Evolutionary conservation across 2,888 invertebrate species (phyloP).

Genomic region (Eupeodes luniger): DNA sequence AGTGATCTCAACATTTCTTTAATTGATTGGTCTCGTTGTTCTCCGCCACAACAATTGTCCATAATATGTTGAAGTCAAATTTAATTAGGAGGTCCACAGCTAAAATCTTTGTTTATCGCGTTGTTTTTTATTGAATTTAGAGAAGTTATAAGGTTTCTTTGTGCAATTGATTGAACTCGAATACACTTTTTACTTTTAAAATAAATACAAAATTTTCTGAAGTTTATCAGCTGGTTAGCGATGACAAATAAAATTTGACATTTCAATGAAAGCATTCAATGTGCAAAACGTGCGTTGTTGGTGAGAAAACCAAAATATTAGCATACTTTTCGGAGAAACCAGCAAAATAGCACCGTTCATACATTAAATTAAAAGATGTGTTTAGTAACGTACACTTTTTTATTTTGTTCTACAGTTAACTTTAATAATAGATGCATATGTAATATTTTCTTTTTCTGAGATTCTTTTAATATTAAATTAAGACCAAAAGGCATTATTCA

Average conservation of each 20-base stretch:
- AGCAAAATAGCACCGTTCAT: background rate
- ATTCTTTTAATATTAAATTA: no score
- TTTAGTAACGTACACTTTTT: background rate
- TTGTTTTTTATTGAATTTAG: constrained; percentile 2
- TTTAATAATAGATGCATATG: no score
- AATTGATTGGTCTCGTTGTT: constrained; percentile 81
- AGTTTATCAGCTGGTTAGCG: constrained; percentile 50
- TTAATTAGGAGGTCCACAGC: constrained; percentile 54
- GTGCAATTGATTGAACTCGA: constrained; percentile 9
- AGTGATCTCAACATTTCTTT: constrained; percentile 82
- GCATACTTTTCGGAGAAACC: constrained; percentile 33
- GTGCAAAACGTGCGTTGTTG: background rate
- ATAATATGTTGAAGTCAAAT: constrained; percentile 75
- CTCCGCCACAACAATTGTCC: constrained; percentile 81
- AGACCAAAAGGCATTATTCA: no score
- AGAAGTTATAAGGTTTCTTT: constrained; percentile 9
- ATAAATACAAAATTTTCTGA: constrained; percentile 45
- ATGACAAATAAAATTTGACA: constrained; percentile 44
- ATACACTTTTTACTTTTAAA: constrained; percentile 35
- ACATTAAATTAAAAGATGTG: background rate
- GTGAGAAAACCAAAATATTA: background rate
- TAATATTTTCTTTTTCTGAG: no score
- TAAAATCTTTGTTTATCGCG: background rate
- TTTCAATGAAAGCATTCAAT: constrained; percentile 10
- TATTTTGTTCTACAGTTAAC: background rate